Base-by-base conservation (phyloP, 2,888 invertebrate genomes). In the Euplexia lucipara region DNA sequence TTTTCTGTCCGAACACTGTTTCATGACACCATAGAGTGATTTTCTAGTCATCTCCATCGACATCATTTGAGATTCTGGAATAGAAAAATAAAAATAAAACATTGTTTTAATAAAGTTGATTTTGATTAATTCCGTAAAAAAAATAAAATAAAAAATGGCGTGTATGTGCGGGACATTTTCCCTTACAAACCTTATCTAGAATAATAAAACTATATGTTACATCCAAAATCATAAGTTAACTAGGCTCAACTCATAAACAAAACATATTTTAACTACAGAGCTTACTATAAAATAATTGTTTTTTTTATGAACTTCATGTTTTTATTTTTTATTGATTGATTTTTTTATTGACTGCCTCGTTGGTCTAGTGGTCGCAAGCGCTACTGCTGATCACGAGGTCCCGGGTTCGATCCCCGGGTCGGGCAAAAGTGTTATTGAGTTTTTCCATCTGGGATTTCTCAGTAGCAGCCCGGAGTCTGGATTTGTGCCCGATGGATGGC, bases 31-130 rank as follows among this genome's bases (percentile, higher is more conserved):
- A 47, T 35, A 57, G 22, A 57, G 47, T 10, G 47, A 57, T 26
- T 58, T 58, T 51, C 58, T 58, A 49, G 49, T 39, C 58, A 58
- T 30, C 20, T 58, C 39, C n/a, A 58, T 32, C n/a, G 48, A 37
- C 35, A 10, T 35, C 35, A 18, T 48, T 45, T 20, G 16, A 22
- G 22, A 16, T 54, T 42, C 32, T 45, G 34, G 22, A 56, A 45
- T 3, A 35, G 22, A 56, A 41, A 52, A 39, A 16, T 6, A 26
- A 39, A 52, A 39, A 39, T 39, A 39, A 39, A 16, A 1, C 16
- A n/a, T 5, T 22, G 3, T 26, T 45, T 22, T 45, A 26, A 30
- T 12, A 8, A 53, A 20, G 2, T n/a, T 22, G 22, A 34, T 45
- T 18, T 39, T n/a, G 16, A 39, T n/a, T 39, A 8, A 8, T 39